A percentile compares a stretch with the other conserved stretches of the same genome.
Conservation (phyloP, 2,797 vertebrate genomes). For the Brachymystax lenok region DNA sequence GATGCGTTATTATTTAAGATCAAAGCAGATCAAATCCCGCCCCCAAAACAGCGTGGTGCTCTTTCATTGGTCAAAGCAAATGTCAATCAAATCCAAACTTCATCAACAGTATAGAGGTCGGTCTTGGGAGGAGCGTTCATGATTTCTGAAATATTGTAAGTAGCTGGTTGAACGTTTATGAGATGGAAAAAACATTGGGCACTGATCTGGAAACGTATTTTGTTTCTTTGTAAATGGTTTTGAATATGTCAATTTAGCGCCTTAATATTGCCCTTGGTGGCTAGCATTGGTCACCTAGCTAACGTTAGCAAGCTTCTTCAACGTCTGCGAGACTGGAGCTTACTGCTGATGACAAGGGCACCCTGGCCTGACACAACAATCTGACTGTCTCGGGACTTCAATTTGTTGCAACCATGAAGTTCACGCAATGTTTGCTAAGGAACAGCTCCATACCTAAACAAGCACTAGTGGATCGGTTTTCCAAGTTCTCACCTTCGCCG, state of each 20-base stretch:
- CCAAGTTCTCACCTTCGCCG: slow-evolving; percentile 92
- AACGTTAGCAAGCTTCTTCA: background rate
- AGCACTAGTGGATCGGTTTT: slow-evolving; percentile 88
- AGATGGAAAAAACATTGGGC: background rate
- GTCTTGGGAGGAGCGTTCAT: background rate
- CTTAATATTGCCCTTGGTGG: background rate
- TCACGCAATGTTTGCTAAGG: slow-evolving; percentile 77
- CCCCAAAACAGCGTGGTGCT: background rate
- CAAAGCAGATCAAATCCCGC: slow-evolving; percentile 10
- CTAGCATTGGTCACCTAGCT: slow-evolving; percentile 5
- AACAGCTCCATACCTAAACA: slow-evolving; percentile 73
- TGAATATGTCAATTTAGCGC: background rate
- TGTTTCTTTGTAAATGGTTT: background rate
- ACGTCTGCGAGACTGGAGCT: slow-evolving; percentile 35
- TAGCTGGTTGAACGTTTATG: background rate
- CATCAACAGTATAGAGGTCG: slow-evolving; percentile 20
- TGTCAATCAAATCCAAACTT: slow-evolving; percentile 23
- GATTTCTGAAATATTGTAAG: background rate
- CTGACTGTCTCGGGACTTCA: background rate
- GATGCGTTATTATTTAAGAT: background rate
- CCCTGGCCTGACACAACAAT: slow-evolving; percentile 9
- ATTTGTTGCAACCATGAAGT: slow-evolving; percentile 73
- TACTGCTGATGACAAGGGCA: slow-evolving; percentile 26
- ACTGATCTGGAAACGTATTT: background rate
- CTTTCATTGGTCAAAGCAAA: slow-evolving; percentile 45